Base-by-base conservation (phyloP, 2,888 invertebrate species). In the Saturnia pavonia region DNA sequence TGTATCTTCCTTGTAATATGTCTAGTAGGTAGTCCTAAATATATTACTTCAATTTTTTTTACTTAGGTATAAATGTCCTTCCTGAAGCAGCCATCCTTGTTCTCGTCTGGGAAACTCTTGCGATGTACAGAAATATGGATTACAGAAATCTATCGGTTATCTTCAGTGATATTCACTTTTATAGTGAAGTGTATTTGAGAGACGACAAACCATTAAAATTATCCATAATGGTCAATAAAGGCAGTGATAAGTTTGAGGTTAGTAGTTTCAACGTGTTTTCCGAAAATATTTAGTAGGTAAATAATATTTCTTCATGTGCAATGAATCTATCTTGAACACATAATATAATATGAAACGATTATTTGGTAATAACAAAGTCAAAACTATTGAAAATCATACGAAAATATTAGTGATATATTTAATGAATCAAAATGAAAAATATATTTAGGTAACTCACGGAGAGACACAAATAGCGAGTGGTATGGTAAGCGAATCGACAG, bases 1-100 rank as follows among this genome's bases (percentile, higher is more conserved):
- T 22, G 0, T 22, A 8, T 22, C 11, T 22, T n/a, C 19, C 16
- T 19, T 51, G n/a, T 51, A n/a, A 51, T n/a, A n/a, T 8, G n/a
- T 51, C 16, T 0, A 16, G 16, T 14, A 45, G 16, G 16, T 45
- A 45, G 16, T 45, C 45, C 14, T 19, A 6, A 48, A 48, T 48
- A 6, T 48, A 48, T 48, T 7, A n/a, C 48, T 48, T 48, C 54
- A 57, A 27, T 14, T 34, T 71, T 80, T 42, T 68, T 60, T 57
- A 69, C 54, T 16, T 69, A 89, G 96, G 95, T n/a, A 86, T 95
- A 63, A 94, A 95, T 71, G 86, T 96, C 19, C 95, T 95, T 75
- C 97, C 97, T 6, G 97, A 97, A 72, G 96, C 96, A 25, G 96
- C 91, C 0, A 80, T 91, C 22, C 72, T 94, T 19, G 77, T 82